Percentiles rank a stretch among this genome's conserved stretches.
phyloP scores from a whole-genome alignment of 2,888 invertebrate genomes.

The Drepana falcataria region DNA sequence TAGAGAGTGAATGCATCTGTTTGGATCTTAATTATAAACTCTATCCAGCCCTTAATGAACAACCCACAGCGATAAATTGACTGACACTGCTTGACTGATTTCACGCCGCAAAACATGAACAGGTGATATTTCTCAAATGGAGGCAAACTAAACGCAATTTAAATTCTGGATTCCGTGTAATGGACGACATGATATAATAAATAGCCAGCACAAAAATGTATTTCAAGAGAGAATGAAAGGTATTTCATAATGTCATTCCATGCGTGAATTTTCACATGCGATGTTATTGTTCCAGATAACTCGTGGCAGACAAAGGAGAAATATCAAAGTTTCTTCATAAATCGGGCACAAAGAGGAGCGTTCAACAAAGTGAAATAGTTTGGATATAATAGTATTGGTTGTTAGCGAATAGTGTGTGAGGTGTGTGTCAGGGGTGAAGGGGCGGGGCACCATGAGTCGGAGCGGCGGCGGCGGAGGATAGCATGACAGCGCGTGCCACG shows the following conservation, averaged over 20 bases:
- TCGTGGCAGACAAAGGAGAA: constrained; percentile 22
- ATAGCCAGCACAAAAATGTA: constrained; percentile 3
- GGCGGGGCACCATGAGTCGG: constrained; percentile 44
- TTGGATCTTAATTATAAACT: too few species aligned
- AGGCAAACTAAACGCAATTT: too few species aligned
- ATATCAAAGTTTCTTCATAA: constrained; percentile 25
- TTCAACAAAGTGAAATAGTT: constrained; percentile 49
- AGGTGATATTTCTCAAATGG: too few species aligned
- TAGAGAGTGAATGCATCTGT: too few species aligned
- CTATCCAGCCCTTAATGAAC: too few species aligned
- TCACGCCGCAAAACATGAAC: too few species aligned
- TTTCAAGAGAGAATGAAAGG: background rate
- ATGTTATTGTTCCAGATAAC: constrained; percentile 50
- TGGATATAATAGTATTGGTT: constrained; percentile 39
- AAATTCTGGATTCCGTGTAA: too few species aligned
- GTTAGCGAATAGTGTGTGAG: constrained; percentile 35
- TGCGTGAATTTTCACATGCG: constrained; percentile 1
- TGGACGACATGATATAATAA: background rate
- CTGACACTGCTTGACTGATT: too few species aligned
- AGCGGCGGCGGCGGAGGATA: constrained; percentile 64
- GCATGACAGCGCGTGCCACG: constrained; percentile 78
- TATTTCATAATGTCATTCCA: background rate
- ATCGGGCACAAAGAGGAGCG: constrained; percentile 25
- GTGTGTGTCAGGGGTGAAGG: constrained; percentile 39
- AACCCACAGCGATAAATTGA: too few species aligned